These are phyloP conservation scores for Protobothrops mucrosquamatus DNA, from an alignment of 2,113 vertebrate genomes.

Conservation along the genomic window DNA sequence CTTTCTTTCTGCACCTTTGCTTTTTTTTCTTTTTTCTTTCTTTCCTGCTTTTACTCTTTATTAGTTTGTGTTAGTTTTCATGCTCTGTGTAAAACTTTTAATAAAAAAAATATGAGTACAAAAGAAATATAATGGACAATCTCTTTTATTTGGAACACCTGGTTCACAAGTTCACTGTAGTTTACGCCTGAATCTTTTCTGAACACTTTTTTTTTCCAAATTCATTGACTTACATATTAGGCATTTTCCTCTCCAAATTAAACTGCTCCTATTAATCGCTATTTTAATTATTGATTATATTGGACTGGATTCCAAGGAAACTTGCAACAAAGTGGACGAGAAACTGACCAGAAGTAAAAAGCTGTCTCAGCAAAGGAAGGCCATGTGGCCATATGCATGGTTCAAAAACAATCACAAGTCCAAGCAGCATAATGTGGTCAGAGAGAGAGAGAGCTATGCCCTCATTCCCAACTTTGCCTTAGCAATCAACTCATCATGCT, in stretches of 20 bases:
- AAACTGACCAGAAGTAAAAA: neutral
- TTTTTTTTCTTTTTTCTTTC: neutral
- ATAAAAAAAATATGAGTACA: neutral
- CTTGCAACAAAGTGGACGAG: neutral
- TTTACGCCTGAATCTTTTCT: neutral
- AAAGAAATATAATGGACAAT: neutral
- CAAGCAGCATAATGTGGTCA: neutral
- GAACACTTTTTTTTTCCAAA: neutral
- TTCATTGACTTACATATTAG: neutral
- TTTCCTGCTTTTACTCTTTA: neutral
- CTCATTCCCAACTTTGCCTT: too few species aligned
- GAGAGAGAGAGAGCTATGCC: neutral
- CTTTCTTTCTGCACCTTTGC: neutral
- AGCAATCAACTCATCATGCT: neutral
- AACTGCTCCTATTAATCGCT: neutral
- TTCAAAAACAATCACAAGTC: neutral
- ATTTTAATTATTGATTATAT: neutral
- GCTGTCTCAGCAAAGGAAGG: neutral
- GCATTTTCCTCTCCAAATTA: neutral
- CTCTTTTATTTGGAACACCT: neutral
- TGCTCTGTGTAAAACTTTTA: neutral
- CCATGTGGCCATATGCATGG: neutral
- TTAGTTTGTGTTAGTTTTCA: neutral
- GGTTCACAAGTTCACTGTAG: neutral
- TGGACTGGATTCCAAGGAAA: neutral